phyloP scores from a whole-genome alignment of 2,888 invertebrate genomes.

The Drosophila affinis region DNA sequence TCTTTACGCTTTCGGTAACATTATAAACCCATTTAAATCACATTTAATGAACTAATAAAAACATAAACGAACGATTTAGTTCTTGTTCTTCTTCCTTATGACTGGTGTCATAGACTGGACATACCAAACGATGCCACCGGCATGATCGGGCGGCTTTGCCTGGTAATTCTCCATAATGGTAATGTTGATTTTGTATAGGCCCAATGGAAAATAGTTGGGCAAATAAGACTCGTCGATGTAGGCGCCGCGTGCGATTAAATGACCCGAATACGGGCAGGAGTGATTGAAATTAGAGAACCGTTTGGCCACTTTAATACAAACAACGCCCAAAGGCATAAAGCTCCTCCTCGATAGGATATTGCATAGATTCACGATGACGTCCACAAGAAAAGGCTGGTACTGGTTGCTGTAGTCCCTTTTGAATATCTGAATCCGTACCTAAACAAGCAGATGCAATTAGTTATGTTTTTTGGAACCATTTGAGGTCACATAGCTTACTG shows the following conservation, averaged over 20 bases:
- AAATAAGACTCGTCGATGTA: conserved; percentile 22
- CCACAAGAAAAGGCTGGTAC: conserved; percentile 51
- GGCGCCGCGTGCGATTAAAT: conserved; percentile 29
- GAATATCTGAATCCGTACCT: conserved; percentile 17
- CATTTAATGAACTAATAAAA: neutral
- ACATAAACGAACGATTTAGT: neutral
- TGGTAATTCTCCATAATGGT: conserved; percentile 18
- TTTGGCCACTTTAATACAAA: conserved; percentile 5
- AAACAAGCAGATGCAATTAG: neutral
- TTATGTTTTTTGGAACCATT: neutral
- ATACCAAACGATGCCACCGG: conserved; percentile 13
- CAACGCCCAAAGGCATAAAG: conserved; percentile 37
- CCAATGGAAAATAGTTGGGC: conserved; percentile 20
- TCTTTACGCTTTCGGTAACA: neutral
- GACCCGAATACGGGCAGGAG: conserved; percentile 40
- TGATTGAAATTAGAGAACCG: conserved; percentile 48
- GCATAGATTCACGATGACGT: conserved; percentile 45
- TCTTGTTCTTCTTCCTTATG: neutral
- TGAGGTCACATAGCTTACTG: conserved; percentile 18
- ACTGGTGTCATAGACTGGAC: conserved; percentile 12
- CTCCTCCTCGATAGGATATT: conserved; percentile 34
- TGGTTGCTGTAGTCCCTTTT: conserved; percentile 50
- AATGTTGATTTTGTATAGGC: conserved; percentile 22
- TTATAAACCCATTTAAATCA: neutral
- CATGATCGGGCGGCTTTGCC: neutral